Base-by-base conservation (phyloP, 2,113 vertebrate genomes). In the Marmota monax region DNA sequence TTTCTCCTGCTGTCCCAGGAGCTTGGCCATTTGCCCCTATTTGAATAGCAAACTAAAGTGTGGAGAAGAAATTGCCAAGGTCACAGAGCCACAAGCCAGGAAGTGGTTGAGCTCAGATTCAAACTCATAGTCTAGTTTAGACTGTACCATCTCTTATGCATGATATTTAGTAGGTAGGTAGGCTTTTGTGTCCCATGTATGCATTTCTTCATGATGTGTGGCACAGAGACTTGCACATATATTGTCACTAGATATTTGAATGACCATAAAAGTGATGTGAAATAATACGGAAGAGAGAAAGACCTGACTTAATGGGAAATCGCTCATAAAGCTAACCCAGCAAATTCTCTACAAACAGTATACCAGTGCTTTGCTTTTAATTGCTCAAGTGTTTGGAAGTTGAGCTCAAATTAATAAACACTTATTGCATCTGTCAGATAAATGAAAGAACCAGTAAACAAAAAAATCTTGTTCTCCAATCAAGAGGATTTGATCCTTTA, bases 391-490 rank as follows among this genome's bases (percentile, higher is more conserved):
- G 42, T 87, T 90, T 70, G 74, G 25, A 92, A 76, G 56, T 45
- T 92, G 70, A 92, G 92, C n/a, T 95, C 7, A 93, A 85, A 67
- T 89, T 63, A 77, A 85, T 82, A 65, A 79, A 72, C 67, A 56
- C 27, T n/a, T 77, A 76, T 27, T 87, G 37, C 11, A 58, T 79
- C 65, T 82, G 13, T 82, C 77, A 93, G 27, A 80, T 88, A 94
- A 92, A 77, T 32, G 61, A 88, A 90, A 95, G 3, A 76, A 17
- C 13, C 34, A 67, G 34, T 69, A 91, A 91, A 90, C 32, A 83
- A 89, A 78, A 78, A 78, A 74, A 65, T 18, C 0, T 6, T 87
- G 22, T n/a, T 79, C 88, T 74, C n/a, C 16, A 61, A 42, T 70
- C 48, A 67, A 84, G 65, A 88, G 63, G 39, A 69, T 88, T 79